phyloP scores from a whole-genome alignment of 2,797 vertebrate species.

The Periophthalmus magnuspinnatus region DNA sequence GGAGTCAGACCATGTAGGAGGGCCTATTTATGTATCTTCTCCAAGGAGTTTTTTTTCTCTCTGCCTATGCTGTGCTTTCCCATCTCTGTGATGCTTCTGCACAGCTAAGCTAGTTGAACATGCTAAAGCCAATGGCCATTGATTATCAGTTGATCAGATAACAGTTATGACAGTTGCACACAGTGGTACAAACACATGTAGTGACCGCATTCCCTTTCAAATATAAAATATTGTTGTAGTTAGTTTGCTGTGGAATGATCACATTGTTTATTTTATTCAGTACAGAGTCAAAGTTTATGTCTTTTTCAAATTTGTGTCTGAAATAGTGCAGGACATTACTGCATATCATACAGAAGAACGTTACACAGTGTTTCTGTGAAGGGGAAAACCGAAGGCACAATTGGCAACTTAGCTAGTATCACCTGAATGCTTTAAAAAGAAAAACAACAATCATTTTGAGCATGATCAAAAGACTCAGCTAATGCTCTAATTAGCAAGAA shows the following conservation, averaged over 20 bases:
- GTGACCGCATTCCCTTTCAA: too few species aligned
- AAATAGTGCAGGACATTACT: too few species aligned
- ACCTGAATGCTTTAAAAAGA: neutral
- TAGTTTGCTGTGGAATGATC: too few species aligned
- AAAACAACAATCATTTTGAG: neutral
- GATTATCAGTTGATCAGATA: slow-evolving; percentile 18
- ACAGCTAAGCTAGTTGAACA: slow-evolving; percentile 17
- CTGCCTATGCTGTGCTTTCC: slow-evolving; percentile 13
- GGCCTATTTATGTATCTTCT: slow-evolving; percentile 71
- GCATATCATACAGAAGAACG: too few species aligned
- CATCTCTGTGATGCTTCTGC: slow-evolving; percentile 20
- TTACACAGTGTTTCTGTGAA: too few species aligned
- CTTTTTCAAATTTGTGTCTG: neutral
- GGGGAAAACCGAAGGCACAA: too few species aligned
- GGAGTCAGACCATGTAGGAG: slow-evolving; percentile 78
- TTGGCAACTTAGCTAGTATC: too few species aligned
- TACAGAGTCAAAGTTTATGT: neutral
- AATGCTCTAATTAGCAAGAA: neutral
- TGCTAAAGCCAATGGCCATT: slow-evolving; percentile 19
- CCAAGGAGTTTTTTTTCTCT: slow-evolving; percentile 32
- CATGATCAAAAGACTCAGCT: neutral
- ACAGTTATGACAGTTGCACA: neutral
- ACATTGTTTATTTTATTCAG: neutral
- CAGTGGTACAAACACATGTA: too few species aligned
- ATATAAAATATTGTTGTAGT: too few species aligned